Conservation (phyloP, 2,113 vertebrate genomes). For the Phycodurus eques region DNA sequence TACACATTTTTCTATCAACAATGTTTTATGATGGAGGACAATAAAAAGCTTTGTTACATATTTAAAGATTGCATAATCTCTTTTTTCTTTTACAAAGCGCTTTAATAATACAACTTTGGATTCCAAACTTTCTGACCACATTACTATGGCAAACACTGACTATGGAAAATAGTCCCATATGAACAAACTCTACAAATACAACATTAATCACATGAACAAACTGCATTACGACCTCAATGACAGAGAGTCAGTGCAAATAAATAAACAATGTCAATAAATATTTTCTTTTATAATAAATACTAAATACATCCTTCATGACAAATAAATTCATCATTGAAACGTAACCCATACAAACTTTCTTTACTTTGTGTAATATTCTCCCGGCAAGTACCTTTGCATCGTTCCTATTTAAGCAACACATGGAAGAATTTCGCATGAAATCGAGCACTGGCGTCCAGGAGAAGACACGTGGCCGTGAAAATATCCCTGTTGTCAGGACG, state of each 20-base stretch:
- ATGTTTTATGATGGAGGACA: slow-evolving; percentile 2
- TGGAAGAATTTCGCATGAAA: slow-evolving; percentile 85
- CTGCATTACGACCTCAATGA: slow-evolving; percentile 4
- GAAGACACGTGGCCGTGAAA: slow-evolving; percentile 77
- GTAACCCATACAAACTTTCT: neutral
- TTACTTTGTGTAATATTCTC: neutral
- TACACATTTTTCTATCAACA: neutral
- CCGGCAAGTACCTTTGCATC: neutral
- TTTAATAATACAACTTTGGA: neutral
- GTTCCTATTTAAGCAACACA: slow-evolving; percentile 53
- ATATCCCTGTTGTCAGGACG: slow-evolving; percentile 69
- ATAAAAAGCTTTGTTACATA: slow-evolving; percentile 22
- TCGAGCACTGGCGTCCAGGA: slow-evolving; percentile 80
- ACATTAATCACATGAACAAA: neutral
- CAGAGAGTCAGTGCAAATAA: slow-evolving; percentile 15
- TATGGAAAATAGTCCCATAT: slow-evolving; percentile 9
- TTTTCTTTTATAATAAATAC: slow-evolving; percentile 25
- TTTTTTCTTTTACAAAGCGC: neutral
- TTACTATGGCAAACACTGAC: slow-evolving; percentile 1
- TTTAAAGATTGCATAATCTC: slow-evolving; percentile 1
- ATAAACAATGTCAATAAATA: slow-evolving; percentile 9
- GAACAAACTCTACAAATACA: slow-evolving; percentile 23
- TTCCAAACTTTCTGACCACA: neutral
- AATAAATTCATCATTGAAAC: neutral
- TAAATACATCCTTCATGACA: slow-evolving; percentile 7